A percentile compares a stretch with the other conserved stretches of the same genome.
Conservation (phyloP, 2,797 vertebrate genomes). For the Brachyrhaphis roseni region DNA sequence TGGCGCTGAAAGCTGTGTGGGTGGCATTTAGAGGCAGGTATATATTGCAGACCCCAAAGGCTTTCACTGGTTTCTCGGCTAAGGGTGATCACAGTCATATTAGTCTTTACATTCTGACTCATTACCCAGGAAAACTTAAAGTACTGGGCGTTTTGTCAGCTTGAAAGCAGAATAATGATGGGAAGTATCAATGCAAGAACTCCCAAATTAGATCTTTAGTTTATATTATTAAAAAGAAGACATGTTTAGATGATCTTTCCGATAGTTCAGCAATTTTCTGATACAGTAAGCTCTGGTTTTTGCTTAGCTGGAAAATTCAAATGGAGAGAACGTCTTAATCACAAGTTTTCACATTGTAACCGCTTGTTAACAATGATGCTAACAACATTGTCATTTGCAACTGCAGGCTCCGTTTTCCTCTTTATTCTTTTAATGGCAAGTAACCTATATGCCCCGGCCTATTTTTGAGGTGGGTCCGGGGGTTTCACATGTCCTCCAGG, state of each 20-base stretch:
- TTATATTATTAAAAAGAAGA: neutral
- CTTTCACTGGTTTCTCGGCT: constrained; percentile 47
- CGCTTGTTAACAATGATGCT: constrained; percentile 36
- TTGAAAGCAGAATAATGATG: constrained; percentile 6
- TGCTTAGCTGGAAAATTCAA: constrained; percentile 3
- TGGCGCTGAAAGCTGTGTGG: constrained; percentile 64
- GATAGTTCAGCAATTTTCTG: neutral
- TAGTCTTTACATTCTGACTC: constrained; percentile 59
- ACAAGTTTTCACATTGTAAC: constrained; percentile 24
- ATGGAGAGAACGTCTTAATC: constrained; percentile 23
- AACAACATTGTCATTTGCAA: constrained; percentile 36
- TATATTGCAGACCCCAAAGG: constrained; percentile 69
- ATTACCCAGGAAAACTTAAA: constrained; percentile 41
- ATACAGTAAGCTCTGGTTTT: neutral
- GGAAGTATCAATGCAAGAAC: neutral
- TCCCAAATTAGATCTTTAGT: constrained; percentile 5
- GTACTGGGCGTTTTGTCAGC: constrained; percentile 33
- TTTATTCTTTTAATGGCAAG: constrained; percentile 46
- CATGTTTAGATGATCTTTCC: neutral
- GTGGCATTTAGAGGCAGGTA: constrained; percentile 70
- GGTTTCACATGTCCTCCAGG: constrained; percentile 78
- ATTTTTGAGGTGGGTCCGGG: constrained; percentile 62
- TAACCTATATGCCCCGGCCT: constrained; percentile 47
- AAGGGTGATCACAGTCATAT: constrained; percentile 63
- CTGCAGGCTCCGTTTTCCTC: constrained; percentile 50